These are phyloP conservation scores for Carterocephalus palaemon DNA, from an alignment of 2,888 invertebrate genomes.

Conservation along the genomic window DNA sequence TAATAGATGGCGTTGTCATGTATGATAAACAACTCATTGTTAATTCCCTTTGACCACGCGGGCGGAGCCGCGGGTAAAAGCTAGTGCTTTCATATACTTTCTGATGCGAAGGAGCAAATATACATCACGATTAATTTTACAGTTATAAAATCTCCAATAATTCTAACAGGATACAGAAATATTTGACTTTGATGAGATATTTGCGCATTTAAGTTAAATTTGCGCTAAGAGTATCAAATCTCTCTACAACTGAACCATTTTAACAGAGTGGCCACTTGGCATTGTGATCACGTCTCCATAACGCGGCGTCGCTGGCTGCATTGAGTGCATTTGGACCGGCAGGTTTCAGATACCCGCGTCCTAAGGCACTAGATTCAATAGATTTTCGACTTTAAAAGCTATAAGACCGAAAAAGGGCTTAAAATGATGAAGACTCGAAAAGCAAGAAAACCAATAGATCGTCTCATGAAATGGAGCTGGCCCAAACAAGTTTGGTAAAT, in stretches of 20 bases:
- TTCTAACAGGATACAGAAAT: too few relatives aligned
- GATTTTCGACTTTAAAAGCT: neutral
- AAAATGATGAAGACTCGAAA: too few relatives aligned
- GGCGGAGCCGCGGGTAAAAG: too few relatives aligned
- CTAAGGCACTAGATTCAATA: neutral
- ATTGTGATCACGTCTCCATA: conserved; percentile 17
- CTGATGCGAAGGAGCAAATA: too few relatives aligned
- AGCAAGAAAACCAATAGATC: neutral
- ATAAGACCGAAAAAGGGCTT: neutral
- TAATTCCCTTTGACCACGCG: too few relatives aligned
- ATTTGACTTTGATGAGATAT: neutral
- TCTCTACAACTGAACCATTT: conserved; percentile 15
- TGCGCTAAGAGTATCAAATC: conserved; percentile 5
- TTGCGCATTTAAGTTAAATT: conserved; percentile 1
- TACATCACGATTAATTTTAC: too few relatives aligned
- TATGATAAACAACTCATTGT: too few relatives aligned
- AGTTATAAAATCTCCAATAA: too few relatives aligned
- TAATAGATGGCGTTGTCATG: too few relatives aligned
- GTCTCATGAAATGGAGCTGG: neutral
- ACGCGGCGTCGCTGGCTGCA: conserved; percentile 11
- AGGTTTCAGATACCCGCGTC: conserved; percentile 7
- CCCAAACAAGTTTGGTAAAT: too few relatives aligned
- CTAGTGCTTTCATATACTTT: too few relatives aligned
- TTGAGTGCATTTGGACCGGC: conserved; percentile 25
- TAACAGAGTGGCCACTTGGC: conserved; percentile 3